Base-by-base conservation (phyloP, 1,140 invertebrate genomes). In the Papilio xuthus region DNA sequence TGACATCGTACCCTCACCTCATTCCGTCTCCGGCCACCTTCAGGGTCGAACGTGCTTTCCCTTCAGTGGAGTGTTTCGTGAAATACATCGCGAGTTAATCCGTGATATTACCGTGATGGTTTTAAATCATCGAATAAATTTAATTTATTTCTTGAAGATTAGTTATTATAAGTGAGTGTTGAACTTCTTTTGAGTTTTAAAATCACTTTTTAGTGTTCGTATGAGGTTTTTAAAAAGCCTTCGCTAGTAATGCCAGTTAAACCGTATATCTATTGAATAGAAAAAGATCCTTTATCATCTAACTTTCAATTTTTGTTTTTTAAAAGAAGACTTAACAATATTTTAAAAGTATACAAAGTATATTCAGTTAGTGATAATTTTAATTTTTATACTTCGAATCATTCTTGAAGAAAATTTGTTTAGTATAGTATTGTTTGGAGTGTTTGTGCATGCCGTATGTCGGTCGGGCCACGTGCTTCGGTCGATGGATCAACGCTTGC, bases 401-500 rank as follows among this genome's bases (percentile, higher is more conserved):
- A 69, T 70, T 23, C 26, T 28, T 12, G 26, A 28, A 67, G 15
- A 67, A 23, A 28, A 32, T 50, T 41, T 73, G 41, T 73, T 20
- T 50, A 13, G 32, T 50, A 10, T 50, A 18, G 70, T 79, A 78
- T 78, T 85, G 87, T 82, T 84, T 82, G 78, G 80, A 80, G 82
- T 91, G 87, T 89, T 86, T 89, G 86, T 90, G 83, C 86, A 87
- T 92, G 84, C 76, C 67, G 78, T 80, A 80, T 78, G 79, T 78
- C 60, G 75, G 53, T 69, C 28, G 20, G 83, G 83, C 84, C 90
- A 92, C 89, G 92, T 92, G 90, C 89, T 88, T 86, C 76, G 91
- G 90, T 93, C 92, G 92, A 93, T 93, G 81, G 26, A 60, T 81
- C 80, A 79, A 86, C 90, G 92, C 90, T 82, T 88, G 90, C 88